These are phyloP conservation scores for Leucoraja erinaceus DNA, from an alignment of 2,113 vertebrate species.

Conservation along the genomic window DNA sequence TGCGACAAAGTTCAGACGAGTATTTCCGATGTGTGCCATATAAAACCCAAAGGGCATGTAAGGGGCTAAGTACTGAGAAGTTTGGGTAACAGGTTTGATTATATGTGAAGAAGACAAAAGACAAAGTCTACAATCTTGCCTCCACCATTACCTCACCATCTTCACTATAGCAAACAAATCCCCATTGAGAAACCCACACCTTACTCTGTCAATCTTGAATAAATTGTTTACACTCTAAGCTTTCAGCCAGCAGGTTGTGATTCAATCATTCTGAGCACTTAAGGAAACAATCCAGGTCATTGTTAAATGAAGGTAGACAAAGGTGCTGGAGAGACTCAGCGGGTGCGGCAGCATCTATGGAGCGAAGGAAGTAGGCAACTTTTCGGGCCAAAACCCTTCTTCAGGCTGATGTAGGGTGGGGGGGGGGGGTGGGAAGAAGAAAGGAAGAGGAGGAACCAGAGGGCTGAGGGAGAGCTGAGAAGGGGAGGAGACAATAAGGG, in stretches of 20 bases:
- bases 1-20: not conserved
- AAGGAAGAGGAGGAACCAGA: too few relatives aligned
- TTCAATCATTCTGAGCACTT: not conserved
- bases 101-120: not conserved
- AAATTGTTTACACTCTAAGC: not conserved
- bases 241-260: not conserved
- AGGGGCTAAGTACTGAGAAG: not conserved
- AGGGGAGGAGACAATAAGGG: too few relatives aligned
- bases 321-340: too few relatives aligned
- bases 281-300: too few relatives aligned
- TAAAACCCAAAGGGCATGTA: not conserved
- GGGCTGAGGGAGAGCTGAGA: too few relatives aligned
- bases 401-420: too few relatives aligned
- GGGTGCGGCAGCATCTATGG: too few relatives aligned
- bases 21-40: not conserved
- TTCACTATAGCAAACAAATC: not conserved
- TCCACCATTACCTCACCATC: not conserved
- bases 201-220: not conserved
- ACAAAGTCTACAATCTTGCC: not conserved
- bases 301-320: too few relatives aligned
- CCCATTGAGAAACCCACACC: not conserved
- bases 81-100: not conserved
- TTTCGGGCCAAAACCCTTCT: too few relatives aligned
- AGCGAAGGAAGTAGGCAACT: too few relatives aligned
- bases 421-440: too few relatives aligned